These are phyloP conservation scores for Bathynomus jamesi DNA, from an alignment of 1,140 invertebrate genomes.

Conservation along the genomic window DNA sequence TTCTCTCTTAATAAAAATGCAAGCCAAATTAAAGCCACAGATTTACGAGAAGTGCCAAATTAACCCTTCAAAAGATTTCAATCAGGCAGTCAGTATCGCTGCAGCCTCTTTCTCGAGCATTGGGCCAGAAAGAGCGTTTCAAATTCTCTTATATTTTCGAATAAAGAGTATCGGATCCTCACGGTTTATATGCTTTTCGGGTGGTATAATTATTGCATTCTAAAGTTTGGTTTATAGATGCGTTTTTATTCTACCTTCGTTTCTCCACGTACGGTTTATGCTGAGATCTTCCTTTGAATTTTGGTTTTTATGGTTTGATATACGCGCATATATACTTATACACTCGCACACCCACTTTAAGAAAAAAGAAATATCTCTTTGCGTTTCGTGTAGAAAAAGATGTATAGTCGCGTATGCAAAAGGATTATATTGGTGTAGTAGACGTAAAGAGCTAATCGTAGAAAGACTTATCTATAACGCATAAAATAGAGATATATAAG, in stretches of 20 bases:
- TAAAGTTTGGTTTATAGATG: background rate
- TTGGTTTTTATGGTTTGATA: no score
- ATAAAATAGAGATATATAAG: background rate
- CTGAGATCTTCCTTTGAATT: no score
- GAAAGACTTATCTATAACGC: background rate
- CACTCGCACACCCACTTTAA: no score
- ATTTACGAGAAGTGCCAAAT: background rate
- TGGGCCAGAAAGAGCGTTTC: background rate
- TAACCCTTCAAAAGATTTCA: background rate
- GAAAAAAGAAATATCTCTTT: no score
- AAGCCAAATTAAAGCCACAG: background rate
- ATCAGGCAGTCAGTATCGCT: background rate
- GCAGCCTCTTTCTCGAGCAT: background rate
- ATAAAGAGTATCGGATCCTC: background rate
- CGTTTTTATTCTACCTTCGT: no score
- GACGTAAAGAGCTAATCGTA: background rate
- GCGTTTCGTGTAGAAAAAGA: no score
- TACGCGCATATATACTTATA: no score
- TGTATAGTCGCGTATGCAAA: no score
- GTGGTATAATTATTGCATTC: background rate
- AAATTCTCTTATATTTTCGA: background rate
- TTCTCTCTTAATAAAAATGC: constrained; percentile 1
- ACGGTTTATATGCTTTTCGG: background rate
- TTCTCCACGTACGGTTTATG: no score
- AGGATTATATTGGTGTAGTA: no score